phyloP scores from a whole-genome alignment of 2,113 vertebrate species.

The Crotalus tigris region DNA sequence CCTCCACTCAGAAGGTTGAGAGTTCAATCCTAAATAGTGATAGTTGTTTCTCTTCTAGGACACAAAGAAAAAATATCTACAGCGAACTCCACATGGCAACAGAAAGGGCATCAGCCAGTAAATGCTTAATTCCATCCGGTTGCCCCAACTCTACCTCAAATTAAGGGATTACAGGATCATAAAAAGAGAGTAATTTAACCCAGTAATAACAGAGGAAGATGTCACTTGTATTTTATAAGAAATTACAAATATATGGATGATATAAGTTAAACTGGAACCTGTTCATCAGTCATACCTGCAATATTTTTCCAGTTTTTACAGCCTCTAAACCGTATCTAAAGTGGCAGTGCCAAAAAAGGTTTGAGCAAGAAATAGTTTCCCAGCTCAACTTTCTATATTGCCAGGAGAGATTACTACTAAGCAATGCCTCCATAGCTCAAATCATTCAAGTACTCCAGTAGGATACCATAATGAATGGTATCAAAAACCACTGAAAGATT shows the following conservation, averaged over 20 bases:
- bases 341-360: not conserved
- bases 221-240: not conserved
- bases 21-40: not conserved
- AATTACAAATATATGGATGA: not conserved
- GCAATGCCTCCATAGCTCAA: not conserved
- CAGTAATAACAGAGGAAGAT: not conserved
- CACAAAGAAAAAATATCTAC: not conserved
- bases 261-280: not conserved
- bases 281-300: not conserved
- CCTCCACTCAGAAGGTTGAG: not conserved
- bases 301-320: not conserved
- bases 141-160: not conserved
- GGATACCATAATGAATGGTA: not conserved
- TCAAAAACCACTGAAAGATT: not conserved
- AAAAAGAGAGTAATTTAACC: not conserved
- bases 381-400: not conserved
- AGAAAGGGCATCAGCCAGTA: not conserved
- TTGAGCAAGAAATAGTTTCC: not conserved
- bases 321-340: not conserved
- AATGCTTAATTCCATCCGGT: not conserved
- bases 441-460: not conserved
- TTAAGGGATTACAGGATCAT: not conserved
- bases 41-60: not conserved
- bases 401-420: not conserved
- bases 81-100: not conserved